phyloP scores from a whole-genome alignment of 2,113 vertebrate species.

The Istiophorus platypterus region DNA sequence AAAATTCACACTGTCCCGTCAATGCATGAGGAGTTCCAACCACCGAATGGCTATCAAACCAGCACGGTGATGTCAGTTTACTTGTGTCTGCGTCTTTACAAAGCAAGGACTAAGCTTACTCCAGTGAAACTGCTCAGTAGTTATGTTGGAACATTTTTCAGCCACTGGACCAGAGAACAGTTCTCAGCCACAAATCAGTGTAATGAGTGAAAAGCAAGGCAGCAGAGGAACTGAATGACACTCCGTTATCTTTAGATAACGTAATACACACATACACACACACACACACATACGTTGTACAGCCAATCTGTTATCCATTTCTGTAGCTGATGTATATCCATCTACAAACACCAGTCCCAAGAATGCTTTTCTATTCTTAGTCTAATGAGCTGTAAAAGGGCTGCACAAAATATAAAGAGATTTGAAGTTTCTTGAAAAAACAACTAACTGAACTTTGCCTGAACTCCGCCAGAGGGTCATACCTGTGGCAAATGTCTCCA shows the following conservation, averaged over 20 bases:
- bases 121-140: not conserved
- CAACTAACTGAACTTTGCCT: conserved; percentile 32
- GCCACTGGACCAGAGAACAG: not conserved
- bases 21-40: no score
- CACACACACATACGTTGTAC: not conserved
- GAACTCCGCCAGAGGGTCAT: conserved; percentile 55
- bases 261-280: not conserved
- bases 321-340: not conserved
- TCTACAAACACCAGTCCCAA: conserved; percentile 16
- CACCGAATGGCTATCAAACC: not conserved
- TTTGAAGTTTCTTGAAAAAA: conserved; percentile 18
- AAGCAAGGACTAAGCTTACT: not conserved
- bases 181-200: not conserved
- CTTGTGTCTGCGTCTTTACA: not conserved
- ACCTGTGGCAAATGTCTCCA: conserved; percentile 46
- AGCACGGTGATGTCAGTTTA: not conserved
- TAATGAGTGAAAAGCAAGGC: not conserved
- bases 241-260: not conserved
- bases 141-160: not conserved
- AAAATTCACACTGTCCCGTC: no score
- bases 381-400: conserved; percentile 35
- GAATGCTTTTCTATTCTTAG: conserved; percentile 18
- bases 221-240: not conserved
- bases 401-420: not conserved
- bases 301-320: not conserved